These are phyloP conservation scores for Drosophila pseudotalamancana DNA, from an alignment of 2,888 invertebrate genomes.

Conservation along the genomic window DNA sequence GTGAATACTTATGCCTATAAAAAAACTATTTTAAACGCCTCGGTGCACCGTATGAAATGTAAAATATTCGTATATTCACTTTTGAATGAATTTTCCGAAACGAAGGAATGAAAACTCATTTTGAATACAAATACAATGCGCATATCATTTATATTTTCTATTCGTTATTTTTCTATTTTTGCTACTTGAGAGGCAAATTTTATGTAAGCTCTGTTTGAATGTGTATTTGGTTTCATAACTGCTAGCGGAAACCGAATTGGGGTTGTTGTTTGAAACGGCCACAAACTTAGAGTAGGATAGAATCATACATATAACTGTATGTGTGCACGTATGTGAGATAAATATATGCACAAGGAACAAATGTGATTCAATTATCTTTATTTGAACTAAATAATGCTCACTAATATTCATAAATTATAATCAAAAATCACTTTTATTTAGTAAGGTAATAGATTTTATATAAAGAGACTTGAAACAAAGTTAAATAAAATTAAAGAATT, in stretches of 20 bases:
- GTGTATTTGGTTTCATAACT: slow-evolving; percentile 67
- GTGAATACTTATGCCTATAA: slow-evolving; percentile 15
- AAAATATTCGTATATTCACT: slow-evolving; percentile 27
- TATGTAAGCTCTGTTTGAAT: slow-evolving; percentile 61
- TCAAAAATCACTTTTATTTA: too few relatives aligned
- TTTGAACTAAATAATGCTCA: too few relatives aligned
- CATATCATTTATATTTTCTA: slow-evolving; percentile 55
- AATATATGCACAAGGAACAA: background rate
- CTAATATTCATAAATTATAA: too few relatives aligned
- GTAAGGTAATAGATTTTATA: too few relatives aligned
- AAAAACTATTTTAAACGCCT: background rate
- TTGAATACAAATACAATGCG: slow-evolving; percentile 46
- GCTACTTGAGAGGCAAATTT: slow-evolving; percentile 40
- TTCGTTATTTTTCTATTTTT: background rate
- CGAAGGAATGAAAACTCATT: slow-evolving; percentile 52
- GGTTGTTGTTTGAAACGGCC: slow-evolving; percentile 35
- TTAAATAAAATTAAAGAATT: too few relatives aligned
- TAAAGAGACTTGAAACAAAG: too few relatives aligned
- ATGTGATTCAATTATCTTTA: too few relatives aligned
- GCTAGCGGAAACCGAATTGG: slow-evolving; percentile 65
- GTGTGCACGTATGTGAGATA: background rate
- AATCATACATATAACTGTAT: background rate
- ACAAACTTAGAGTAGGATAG: background rate
- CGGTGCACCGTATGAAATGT: slow-evolving; percentile 17
- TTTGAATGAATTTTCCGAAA: slow-evolving; percentile 64